Conservation (phyloP, 2,113 vertebrate genomes). For the Aix galericulata region DNA sequence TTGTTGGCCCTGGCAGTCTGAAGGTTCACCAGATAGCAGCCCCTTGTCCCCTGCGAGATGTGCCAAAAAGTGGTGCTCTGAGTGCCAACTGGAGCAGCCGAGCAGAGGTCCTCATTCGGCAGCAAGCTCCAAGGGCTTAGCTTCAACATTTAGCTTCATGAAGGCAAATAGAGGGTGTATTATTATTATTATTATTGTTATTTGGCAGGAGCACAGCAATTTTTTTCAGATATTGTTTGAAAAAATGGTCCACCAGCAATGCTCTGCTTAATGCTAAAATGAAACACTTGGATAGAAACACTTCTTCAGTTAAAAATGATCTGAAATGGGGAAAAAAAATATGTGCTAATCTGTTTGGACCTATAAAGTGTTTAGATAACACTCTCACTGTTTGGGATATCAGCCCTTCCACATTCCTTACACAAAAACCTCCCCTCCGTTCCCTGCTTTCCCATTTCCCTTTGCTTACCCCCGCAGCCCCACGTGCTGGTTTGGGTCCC, state of each 20-base stretch:
- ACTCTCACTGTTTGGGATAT: neutral
- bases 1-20: neutral
- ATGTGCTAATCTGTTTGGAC: neutral
- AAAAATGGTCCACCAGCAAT: neutral
- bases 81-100: neutral
- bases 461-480: neutral
- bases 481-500: neutral
- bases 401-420: neutral
- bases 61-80: neutral
- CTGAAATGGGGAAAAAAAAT: neutral
- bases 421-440: neutral
- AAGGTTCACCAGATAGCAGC: neutral
- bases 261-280: neutral
- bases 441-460: neutral
- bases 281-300: neutral
- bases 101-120: neutral
- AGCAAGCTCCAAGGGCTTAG: neutral
- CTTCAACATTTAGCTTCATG: neutral
- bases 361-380: neutral
- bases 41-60: accelerated
- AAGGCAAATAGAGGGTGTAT: neutral
- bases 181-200: neutral
- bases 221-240: neutral
- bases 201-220: neutral
- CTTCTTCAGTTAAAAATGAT: neutral